Conservation (phyloP, 2,888 invertebrate species). For the Phragmatobia fuliginosa region DNA sequence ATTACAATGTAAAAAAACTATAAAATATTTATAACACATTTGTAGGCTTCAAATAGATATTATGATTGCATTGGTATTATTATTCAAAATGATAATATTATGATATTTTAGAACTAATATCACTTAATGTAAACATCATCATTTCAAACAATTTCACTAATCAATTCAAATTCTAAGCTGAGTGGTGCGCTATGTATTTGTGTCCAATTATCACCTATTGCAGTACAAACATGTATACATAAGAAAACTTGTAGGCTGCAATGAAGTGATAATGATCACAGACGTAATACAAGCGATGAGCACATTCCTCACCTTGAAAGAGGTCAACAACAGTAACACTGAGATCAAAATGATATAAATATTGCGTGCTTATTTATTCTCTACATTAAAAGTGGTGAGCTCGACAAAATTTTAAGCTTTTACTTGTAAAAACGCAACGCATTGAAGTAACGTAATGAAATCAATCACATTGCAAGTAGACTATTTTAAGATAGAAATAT, state of each 20-base stretch:
- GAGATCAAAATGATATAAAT: conserved; percentile 55
- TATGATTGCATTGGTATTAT: background rate
- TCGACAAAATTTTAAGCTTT: background rate
- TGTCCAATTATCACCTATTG: conserved; percentile 56
- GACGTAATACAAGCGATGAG: conserved; percentile 67
- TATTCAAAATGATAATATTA: background rate
- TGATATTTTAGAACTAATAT: background rate
- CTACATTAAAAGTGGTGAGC: conserved; percentile 7
- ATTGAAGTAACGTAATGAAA: background rate
- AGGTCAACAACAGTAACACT: conserved; percentile 67
- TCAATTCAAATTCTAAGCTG: conserved; percentile 29
- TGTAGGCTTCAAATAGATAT: background rate
- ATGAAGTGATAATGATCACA: conserved; percentile 67
- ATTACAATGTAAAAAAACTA: background rate
- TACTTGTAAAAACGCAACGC: no score
- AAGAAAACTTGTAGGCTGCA: conserved; percentile 58
- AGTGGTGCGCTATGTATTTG: conserved; percentile 58
- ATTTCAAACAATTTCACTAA: conserved; percentile 25
- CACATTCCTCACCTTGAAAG: conserved; percentile 71
- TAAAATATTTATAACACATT: background rate
- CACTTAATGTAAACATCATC: background rate
- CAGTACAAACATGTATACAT: conserved; percentile 22
- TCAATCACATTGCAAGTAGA: conserved; percentile 24
- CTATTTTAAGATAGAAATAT: conserved; percentile 6
- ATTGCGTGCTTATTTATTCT: conserved; percentile 25